phyloP scores from a whole-genome alignment of 1,140 invertebrate genomes.

The Drosophila albomicans region DNA sequence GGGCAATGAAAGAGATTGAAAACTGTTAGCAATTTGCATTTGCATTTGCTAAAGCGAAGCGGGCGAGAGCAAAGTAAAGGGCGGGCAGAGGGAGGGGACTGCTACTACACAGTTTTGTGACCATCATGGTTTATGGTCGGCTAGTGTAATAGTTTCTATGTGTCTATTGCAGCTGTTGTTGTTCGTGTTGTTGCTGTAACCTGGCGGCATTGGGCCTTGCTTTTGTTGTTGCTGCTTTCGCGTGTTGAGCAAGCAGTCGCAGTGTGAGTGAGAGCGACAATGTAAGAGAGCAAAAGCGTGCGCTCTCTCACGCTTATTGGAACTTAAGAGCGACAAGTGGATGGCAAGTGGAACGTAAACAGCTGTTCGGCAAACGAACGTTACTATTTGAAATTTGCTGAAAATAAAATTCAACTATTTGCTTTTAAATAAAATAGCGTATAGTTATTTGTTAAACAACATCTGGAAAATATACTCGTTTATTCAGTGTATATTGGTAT shows the following conservation, averaged over 20 bases:
- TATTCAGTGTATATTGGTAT: slow-evolving; percentile 42
- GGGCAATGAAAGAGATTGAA: slow-evolving; percentile 44
- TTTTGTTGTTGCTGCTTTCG: slow-evolving; percentile 48
- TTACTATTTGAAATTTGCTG: slow-evolving; percentile 3
- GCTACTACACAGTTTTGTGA: slow-evolving; percentile 52
- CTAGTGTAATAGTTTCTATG: slow-evolving; percentile 73
- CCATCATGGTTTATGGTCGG: slow-evolving; percentile 76
- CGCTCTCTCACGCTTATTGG: neutral
- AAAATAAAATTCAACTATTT: neutral
- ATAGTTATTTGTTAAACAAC: slow-evolving; percentile 50
- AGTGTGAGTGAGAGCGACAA: slow-evolving; percentile 4
- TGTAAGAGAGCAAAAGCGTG: slow-evolving; percentile 12
- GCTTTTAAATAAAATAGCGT: slow-evolving; percentile 14
- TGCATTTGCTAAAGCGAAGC: slow-evolving; percentile 22
- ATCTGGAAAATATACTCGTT: slow-evolving; percentile 57
- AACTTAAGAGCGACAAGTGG: slow-evolving; percentile 45
- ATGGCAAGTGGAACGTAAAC: slow-evolving; percentile 35
- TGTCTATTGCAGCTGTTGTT: slow-evolving; percentile 68
- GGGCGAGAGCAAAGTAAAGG: neutral
- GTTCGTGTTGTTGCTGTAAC: slow-evolving; percentile 39
- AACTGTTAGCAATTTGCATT: slow-evolving; percentile 70
- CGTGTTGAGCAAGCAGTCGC: slow-evolving; percentile 49
- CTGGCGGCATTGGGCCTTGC: slow-evolving; percentile 50
- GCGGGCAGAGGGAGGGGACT: neutral
- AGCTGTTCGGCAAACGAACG: slow-evolving; percentile 10